A percentile compares a stretch with the other conserved stretches of the same genome.
Conservation (phyloP, 2,797 vertebrate genomes). For the Odontamblyopus rebecca region DNA sequence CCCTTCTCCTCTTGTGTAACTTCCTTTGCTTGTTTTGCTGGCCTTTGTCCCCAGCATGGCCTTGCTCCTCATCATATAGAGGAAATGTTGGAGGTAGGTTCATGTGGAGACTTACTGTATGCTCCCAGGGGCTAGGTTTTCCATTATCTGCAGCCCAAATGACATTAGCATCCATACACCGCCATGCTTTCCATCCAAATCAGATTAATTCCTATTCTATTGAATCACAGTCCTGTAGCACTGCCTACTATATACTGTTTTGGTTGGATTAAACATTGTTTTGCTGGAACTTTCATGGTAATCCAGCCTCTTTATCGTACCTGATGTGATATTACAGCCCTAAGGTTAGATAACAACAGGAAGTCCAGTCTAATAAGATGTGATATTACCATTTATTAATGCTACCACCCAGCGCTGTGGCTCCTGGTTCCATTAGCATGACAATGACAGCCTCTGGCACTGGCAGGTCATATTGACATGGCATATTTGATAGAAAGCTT, state of each 20-base stretch:
- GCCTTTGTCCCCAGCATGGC: constrained; percentile 71
- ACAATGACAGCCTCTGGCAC: constrained; percentile 76
- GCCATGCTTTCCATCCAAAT: constrained; percentile 51
- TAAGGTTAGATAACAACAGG: constrained; percentile 64
- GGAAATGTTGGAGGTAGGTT: constrained; percentile 82
- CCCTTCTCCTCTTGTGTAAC: constrained; percentile 58
- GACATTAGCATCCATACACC: constrained; percentile 39
- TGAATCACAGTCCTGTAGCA: constrained; percentile 41
- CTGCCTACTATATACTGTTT: constrained; percentile 31
- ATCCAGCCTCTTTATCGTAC: constrained; percentile 57
- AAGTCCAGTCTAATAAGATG: constrained; percentile 67
- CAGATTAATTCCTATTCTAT: constrained; percentile 43
- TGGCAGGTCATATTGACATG: constrained; percentile 47
- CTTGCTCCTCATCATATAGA: constrained; percentile 79
- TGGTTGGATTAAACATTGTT: constrained; percentile 54
- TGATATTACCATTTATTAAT: constrained; percentile 76
- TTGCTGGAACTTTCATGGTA: constrained; percentile 47
- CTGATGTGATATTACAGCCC: constrained; percentile 56
- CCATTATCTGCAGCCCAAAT: constrained; percentile 49
- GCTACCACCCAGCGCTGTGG: constrained; percentile 58
- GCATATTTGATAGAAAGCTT: constrained; percentile 65
- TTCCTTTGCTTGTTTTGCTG: constrained; percentile 70
- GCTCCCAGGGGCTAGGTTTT: constrained; percentile 46
- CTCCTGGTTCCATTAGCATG: constrained; percentile 74
- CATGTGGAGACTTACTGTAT: constrained; percentile 39